phyloP scores from a whole-genome alignment of 2,797 vertebrate genomes.

The Allobates femoralis region DNA sequence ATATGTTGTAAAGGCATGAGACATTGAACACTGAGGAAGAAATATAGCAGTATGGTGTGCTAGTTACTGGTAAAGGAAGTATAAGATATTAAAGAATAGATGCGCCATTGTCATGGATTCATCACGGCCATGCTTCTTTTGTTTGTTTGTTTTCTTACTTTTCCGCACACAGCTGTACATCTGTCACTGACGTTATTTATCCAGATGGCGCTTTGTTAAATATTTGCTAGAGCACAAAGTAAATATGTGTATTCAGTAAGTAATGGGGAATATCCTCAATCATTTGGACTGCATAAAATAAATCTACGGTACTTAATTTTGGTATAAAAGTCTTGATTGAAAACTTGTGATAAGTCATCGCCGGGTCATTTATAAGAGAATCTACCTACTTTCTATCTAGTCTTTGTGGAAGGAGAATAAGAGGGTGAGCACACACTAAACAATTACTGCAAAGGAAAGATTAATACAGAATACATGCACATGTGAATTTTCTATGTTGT shows the following conservation, averaged over 20 bases:
- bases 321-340: not conserved
- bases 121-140: not conserved
- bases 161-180: not conserved
- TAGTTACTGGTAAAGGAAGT: not conserved
- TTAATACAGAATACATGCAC: no score
- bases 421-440: not conserved
- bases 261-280: not conserved
- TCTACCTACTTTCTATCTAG: not conserved
- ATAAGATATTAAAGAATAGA: not conserved
- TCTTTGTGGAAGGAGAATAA: not conserved
- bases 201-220: constrained; percentile 42
- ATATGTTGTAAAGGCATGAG: not conserved
- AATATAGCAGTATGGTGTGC: not conserved
- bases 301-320: no score
- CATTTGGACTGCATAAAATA: not conserved
- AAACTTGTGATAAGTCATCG: not conserved
- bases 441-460: not conserved
- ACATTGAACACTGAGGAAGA: not conserved
- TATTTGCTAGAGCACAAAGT: not conserved
- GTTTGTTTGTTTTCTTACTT: constrained; percentile 27
- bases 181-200: constrained; percentile 12
- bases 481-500: no score
- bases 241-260: constrained; percentile 21
- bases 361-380: not conserved
- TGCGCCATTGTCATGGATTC: not conserved